Percentiles rank a stretch among this genome's conserved stretches.
These are phyloP conservation scores for Stichodactyla mertensii DNA, from an alignment of 64 coral and sea anemone species.

Conservation along the genomic window DNA sequence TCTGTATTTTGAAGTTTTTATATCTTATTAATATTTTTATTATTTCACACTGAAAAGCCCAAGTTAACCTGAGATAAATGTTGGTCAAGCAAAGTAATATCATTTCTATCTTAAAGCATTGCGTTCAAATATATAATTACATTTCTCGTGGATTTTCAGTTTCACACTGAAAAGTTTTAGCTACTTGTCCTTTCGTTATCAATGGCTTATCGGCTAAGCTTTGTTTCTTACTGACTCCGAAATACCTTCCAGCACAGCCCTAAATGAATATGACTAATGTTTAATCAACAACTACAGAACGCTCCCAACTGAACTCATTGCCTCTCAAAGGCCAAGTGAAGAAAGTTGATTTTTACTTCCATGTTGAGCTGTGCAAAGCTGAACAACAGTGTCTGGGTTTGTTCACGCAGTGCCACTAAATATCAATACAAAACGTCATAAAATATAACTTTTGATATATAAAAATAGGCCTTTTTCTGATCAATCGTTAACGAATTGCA, in stretches of 20 bases:
- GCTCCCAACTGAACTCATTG: neutral
- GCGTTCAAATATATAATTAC: conserved; percentile 4
- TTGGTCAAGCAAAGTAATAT: neutral
- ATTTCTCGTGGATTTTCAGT: neutral
- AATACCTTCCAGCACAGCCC: neutral
- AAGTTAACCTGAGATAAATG: neutral
- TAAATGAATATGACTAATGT: neutral
- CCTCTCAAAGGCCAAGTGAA: neutral
- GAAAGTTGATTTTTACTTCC: neutral
- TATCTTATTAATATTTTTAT: neutral
- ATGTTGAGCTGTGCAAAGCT: neutral
- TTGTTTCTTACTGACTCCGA: neutral
- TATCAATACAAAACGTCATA: neutral
- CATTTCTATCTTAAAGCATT: neutral
- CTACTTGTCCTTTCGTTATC: neutral
- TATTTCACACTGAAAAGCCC: neutral
- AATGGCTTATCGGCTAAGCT: neutral
- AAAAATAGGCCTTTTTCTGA: no score
- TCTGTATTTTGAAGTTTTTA: neutral
- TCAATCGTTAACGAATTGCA: neutral
- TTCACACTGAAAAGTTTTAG: neutral
- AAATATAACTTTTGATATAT: neutral
- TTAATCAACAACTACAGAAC: neutral
- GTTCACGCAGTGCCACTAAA: neutral
- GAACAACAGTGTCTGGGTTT: neutral